Evolutionary conservation across 2,888 invertebrate species (phyloP).

Genomic region (Cephonodes hylas): DNA sequence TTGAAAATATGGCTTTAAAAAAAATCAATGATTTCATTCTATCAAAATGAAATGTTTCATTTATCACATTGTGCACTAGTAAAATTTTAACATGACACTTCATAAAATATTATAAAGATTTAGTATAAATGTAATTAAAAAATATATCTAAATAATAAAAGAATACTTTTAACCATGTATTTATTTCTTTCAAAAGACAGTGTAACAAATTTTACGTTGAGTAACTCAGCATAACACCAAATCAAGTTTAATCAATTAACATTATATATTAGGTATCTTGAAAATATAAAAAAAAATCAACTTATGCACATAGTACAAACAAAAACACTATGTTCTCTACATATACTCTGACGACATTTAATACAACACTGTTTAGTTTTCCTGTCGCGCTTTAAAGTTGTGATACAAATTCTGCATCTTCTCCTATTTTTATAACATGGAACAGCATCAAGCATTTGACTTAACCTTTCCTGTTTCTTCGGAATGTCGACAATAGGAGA

Average conservation of each 20-base stretch:
- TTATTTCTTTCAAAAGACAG: neutral
- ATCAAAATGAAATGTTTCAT: too few species aligned
- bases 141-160: neutral
- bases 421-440: conserved; percentile 44
- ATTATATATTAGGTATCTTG: neutral
- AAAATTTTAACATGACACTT: neutral
- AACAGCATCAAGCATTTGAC: conserved; percentile 19
- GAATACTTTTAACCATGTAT: neutral
- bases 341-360: conserved; percentile 61
- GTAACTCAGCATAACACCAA: neutral
- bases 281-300: neutral
- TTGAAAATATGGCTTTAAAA: too few species aligned
- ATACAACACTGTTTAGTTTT: conserved; percentile 60
- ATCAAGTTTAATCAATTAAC: neutral
- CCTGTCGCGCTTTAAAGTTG: conserved; percentile 55
- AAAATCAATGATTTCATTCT: too few species aligned
- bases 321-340: conserved; percentile 61
- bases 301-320: conserved; percentile 55
- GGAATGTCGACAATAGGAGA: conserved; percentile 21
- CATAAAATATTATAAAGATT: neutral
- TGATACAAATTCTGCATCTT: conserved; percentile 55
- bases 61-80: neutral
- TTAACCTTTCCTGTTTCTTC: conserved; percentile 29
- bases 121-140: neutral
- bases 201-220: neutral